phyloP scores from a whole-genome alignment of 2,113 vertebrate species.

The Pelvicachromis taeniatus region DNA sequence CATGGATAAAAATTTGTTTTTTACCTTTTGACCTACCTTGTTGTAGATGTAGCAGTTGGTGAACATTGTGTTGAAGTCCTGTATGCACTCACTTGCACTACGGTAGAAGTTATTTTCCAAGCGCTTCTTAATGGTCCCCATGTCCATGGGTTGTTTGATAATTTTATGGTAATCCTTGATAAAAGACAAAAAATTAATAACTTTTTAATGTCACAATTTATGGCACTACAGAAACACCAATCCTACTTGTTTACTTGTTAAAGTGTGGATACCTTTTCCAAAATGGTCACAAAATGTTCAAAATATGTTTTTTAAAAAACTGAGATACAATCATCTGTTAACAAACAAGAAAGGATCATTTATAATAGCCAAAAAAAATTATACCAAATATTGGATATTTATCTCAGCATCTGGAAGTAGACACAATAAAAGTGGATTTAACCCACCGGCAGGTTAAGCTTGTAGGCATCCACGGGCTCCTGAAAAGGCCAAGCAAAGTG shows the following conservation, averaged over 20 bases:
- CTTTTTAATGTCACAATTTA: background rate
- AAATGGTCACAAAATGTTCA: background rate
- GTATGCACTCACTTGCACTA: constrained; percentile 89
- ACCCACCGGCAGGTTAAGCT: constrained; percentile 78
- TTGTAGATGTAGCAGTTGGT: constrained; percentile 98
- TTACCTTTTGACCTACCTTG: constrained; percentile 75
- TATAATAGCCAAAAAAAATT: background rate
- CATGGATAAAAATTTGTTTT: background rate
- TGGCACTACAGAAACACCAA: background rate
- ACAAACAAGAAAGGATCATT: background rate
- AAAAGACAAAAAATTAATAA: background rate
- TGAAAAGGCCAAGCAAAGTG: constrained; percentile 95
- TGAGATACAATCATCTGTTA: background rate
- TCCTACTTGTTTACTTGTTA: background rate
- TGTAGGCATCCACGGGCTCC: constrained; percentile 86
- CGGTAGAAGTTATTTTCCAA: constrained; percentile 91
- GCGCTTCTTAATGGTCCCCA: constrained; percentile 91
- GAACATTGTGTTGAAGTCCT: constrained; percentile 98
- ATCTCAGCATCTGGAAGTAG: fast-evolving
- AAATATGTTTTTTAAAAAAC: background rate
- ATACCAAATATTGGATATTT: background rate
- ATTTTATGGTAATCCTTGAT: constrained; percentile 93
- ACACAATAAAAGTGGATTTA: background rate
- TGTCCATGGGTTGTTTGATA: constrained; percentile 96
- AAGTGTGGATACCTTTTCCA: background rate